Evolutionary conservation across 2,797 vertebrate species (phyloP).

Genomic region (Acanthopagrus latus): DNA sequence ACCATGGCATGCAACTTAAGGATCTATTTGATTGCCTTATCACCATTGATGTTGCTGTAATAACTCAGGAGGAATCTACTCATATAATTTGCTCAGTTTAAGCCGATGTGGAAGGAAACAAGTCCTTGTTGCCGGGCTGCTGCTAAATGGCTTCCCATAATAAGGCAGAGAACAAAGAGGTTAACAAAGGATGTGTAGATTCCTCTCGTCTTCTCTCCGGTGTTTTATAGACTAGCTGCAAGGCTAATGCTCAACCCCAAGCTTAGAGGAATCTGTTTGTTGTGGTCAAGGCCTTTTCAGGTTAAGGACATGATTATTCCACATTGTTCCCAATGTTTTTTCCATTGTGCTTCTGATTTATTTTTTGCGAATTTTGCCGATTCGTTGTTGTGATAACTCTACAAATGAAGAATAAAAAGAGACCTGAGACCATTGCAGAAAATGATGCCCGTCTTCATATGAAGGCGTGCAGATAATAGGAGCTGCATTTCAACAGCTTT

Average conservation of each 20-base stretch:
- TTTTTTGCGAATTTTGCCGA: constrained; percentile 8
- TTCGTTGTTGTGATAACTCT: background rate
- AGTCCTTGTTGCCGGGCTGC: constrained; percentile 14
- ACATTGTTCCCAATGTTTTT: constrained; percentile 32
- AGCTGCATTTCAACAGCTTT: background rate
- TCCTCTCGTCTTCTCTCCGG: constrained; percentile 64
- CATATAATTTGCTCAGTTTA: constrained; percentile 39
- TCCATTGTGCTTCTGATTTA: constrained; percentile 29
- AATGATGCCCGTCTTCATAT: background rate
- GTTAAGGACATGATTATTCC: constrained; percentile 59
- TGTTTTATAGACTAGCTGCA: constrained; percentile 79
- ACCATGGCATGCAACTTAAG: constrained; percentile 27
- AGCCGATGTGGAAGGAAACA: constrained; percentile 40
- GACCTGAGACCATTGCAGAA: background rate
- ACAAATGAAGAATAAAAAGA: background rate
- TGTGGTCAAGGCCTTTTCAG: constrained; percentile 73
- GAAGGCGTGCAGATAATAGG: too few species aligned
- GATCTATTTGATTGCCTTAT: constrained; percentile 27
- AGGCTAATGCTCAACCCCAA: constrained; percentile 66
- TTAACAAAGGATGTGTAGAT: constrained; percentile 70
- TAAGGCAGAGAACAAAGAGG: constrained; percentile 73
- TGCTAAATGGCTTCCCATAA: constrained; percentile 69
- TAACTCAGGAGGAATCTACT: constrained; percentile 49
- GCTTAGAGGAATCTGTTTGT: constrained; percentile 77
- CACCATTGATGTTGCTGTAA: constrained; percentile 37